A percentile compares a stretch with the other conserved stretches of the same genome.
Conservation (phyloP, 2,113 vertebrate genomes). For the Chaetura pelagica region DNA sequence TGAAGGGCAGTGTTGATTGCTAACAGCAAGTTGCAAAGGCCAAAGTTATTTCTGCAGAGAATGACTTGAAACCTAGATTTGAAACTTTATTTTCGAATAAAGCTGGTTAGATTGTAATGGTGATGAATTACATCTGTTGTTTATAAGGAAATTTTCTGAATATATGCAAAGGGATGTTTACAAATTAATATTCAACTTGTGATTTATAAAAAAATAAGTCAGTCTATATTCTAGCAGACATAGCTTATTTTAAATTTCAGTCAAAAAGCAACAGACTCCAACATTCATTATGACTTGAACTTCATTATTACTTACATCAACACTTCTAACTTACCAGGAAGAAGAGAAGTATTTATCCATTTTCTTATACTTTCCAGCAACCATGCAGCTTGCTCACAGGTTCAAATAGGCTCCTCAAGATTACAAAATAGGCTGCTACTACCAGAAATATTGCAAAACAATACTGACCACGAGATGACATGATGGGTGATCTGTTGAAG, state of each 20-base stretch:
- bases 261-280: neutral
- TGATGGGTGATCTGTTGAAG: neutral
- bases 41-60: neutral
- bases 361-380: neutral
- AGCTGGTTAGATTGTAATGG: neutral
- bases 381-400: neutral
- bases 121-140: neutral
- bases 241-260: neutral
- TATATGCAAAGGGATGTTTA: neutral
- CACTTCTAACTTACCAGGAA: neutral
- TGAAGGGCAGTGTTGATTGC: neutral
- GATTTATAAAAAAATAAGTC: neutral
- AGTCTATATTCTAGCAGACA: neutral
- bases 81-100: neutral
- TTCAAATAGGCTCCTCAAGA: neutral
- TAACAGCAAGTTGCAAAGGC: neutral
- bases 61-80: neutral
- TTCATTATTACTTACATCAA: neutral
- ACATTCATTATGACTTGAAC: neutral
- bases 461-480: neutral
- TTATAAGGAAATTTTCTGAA: constrained; percentile 3
- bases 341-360: neutral
- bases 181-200: neutral
- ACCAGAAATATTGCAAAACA: neutral
- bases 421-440: neutral